Evolutionary conservation across 2,113 vertebrate species (phyloP).

Genomic region (Paralichthys olivaceus): DNA sequence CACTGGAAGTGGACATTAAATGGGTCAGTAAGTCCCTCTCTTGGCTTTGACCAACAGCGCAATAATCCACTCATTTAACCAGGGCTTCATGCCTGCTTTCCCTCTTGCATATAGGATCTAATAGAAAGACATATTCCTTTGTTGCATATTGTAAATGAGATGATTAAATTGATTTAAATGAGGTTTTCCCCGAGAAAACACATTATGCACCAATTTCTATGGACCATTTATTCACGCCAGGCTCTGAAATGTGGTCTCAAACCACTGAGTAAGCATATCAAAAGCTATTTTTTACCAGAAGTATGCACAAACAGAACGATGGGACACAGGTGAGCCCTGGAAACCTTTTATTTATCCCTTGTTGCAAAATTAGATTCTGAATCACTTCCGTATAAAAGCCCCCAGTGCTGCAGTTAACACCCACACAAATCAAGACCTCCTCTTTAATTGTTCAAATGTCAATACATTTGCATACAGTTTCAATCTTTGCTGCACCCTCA

Average conservation of each 20-base stretch:
- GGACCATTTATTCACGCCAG: slow-evolving; percentile 51
- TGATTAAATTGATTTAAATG: slow-evolving; percentile 74
- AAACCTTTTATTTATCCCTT: slow-evolving; percentile 66
- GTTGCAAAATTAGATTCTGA: slow-evolving; percentile 62
- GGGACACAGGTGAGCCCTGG: slow-evolving; percentile 66
- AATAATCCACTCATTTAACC: slow-evolving; percentile 67
- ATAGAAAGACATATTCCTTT: slow-evolving; percentile 59
- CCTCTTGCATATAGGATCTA: slow-evolving; percentile 31
- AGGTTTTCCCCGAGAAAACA: slow-evolving; percentile 57
- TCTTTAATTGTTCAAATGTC: slow-evolving; percentile 72
- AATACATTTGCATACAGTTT: slow-evolving; percentile 69
- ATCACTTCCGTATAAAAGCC: slow-evolving; percentile 52
- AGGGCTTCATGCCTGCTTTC: slow-evolving; percentile 32
- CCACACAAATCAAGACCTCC: slow-evolving; percentile 64
- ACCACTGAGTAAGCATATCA: slow-evolving; percentile 62
- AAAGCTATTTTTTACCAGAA: slow-evolving; percentile 58
- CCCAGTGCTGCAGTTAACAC: slow-evolving; percentile 52
- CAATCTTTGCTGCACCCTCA: slow-evolving; percentile 46
- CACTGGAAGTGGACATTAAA: slow-evolving; percentile 74
- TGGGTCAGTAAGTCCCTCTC: slow-evolving; percentile 74
- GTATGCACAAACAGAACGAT: slow-evolving; percentile 52
- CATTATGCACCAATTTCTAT: slow-evolving; percentile 50
- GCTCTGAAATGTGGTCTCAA: slow-evolving; percentile 55
- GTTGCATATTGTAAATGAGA: slow-evolving; percentile 54
- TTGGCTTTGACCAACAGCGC: slow-evolving; percentile 62